Conservation (phyloP, 1,140 invertebrate species). For the Pogonomyrmex californicus region DNA sequence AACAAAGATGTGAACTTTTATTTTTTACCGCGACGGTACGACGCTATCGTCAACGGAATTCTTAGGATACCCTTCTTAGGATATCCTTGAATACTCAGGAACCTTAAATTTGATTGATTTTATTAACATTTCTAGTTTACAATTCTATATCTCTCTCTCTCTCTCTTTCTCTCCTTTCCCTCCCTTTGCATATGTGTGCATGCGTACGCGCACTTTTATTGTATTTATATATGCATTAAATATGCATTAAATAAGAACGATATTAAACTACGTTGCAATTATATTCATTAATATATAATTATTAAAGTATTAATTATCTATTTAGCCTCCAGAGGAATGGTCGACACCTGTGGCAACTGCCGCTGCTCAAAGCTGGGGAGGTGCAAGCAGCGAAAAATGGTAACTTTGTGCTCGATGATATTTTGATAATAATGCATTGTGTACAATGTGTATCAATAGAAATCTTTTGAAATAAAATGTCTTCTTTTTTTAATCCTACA, state of each 20-base stretch:
- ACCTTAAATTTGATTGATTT: not conserved
- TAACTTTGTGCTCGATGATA: constrained; percentile 69
- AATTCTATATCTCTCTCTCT: not conserved
- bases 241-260: too few relatives aligned
- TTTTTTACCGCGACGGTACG: too few relatives aligned
- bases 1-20: too few relatives aligned
- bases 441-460: constrained; percentile 67
- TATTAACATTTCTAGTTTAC: not conserved
- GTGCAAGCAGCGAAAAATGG: constrained; percentile 78
- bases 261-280: not conserved
- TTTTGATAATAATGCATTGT: constrained; percentile 57
- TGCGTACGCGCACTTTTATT: not conserved
- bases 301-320: constrained; percentile 1
- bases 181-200: not conserved
- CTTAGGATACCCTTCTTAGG: too few relatives aligned
- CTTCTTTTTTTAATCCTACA: not conserved
- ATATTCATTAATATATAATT: not conserved
- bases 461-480: constrained; percentile 1
- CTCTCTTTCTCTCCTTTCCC: too few relatives aligned
- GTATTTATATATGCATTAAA: not conserved
- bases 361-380: constrained; percentile 82
- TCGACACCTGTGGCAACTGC: constrained; percentile 66
- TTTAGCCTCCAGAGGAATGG: constrained; percentile 82
- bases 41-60: too few relatives aligned
- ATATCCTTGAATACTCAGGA: too few relatives aligned